phyloP scores from a whole-genome alignment of 2,888 invertebrate genomes.

The Polydrusus pterygomalis region DNA sequence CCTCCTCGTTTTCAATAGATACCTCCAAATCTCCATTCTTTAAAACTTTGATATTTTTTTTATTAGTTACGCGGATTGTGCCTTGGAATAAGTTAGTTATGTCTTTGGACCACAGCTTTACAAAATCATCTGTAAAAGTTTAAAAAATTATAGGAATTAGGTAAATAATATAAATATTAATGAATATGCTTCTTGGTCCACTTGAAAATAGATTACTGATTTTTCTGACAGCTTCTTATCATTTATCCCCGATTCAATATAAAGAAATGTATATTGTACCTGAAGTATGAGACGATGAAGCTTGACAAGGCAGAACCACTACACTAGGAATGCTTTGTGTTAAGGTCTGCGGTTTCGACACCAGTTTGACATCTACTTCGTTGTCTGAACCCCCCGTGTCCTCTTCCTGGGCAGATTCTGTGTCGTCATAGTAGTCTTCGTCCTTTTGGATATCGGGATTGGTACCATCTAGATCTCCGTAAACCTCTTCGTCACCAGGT shows the following conservation, averaged over 20 bases:
- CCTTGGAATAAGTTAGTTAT: constrained; percentile 60
- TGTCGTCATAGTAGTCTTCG: constrained; percentile 60
- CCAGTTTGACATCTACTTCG: constrained; percentile 51
- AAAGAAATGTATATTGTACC: background rate
- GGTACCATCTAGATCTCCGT: constrained; percentile 58
- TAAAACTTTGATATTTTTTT: constrained; percentile 56
- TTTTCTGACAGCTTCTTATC: too few species aligned
- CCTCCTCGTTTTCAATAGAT: constrained; percentile 51
- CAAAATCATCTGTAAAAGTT: constrained; percentile 49
- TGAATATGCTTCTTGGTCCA: too few species aligned
- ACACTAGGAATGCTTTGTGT: constrained; percentile 64
- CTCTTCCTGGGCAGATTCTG: constrained; percentile 39
- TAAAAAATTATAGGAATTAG: too few species aligned
- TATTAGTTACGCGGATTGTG: constrained; percentile 50
- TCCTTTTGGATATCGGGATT: constrained; percentile 63
- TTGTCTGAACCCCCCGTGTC: constrained; percentile 50
- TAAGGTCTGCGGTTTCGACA: constrained; percentile 61
- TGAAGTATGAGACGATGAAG: constrained; percentile 54
- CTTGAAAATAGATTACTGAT: too few species aligned
- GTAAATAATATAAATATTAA: too few species aligned
- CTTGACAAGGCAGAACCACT: constrained; percentile 68
- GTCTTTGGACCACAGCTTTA: constrained; percentile 63
- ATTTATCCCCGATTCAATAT: too few species aligned
- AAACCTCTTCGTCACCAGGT: constrained; percentile 57
- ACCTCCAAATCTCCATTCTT: constrained; percentile 59